These are phyloP conservation scores for Triplophysa siluroides DNA, from an alignment of 2,113 vertebrate genomes.

Conservation along the genomic window DNA sequence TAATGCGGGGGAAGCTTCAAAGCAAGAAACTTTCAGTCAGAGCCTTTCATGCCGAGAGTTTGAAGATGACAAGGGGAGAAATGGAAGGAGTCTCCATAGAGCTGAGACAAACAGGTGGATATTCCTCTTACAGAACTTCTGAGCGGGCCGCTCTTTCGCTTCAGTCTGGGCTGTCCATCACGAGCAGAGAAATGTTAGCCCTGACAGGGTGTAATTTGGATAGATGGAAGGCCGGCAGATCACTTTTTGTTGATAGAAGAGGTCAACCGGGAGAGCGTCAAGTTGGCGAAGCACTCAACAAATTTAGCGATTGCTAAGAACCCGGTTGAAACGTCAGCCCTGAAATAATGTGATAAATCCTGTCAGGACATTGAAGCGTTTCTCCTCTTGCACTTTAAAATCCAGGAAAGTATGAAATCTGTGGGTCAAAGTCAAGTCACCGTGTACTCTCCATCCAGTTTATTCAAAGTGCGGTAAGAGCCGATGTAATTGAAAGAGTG, in stretches of 20 bases:
- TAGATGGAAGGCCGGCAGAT: conserved; percentile 64
- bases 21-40: conserved; percentile 45
- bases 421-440: conserved; percentile 29
- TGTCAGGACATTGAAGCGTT: neutral
- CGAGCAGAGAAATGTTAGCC: conserved; percentile 45
- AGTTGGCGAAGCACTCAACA: conserved; percentile 36
- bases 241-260: conserved; percentile 62
- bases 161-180: conserved; percentile 63
- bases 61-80: conserved; percentile 64
- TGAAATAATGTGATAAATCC: conserved; percentile 22
- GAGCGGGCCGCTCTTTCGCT: conserved; percentile 47
- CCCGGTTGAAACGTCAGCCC: conserved; percentile 14
- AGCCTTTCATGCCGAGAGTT: conserved; percentile 63
- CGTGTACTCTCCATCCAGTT: neutral
- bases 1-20: conserved; percentile 47
- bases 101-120: conserved; percentile 54
- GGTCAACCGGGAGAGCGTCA: conserved; percentile 59
- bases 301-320: conserved; percentile 35
- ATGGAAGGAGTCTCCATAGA: conserved; percentile 38
- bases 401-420: conserved; percentile 5
- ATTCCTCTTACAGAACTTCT: conserved; percentile 49
- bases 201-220: conserved; percentile 69
- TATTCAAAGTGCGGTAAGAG: conserved; percentile 14
- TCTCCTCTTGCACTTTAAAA: neutral
- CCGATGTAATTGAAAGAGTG: conserved; percentile 14